Evolutionary conservation across 2,888 invertebrate species (phyloP).

Genomic region (Argyresthia albistria): DNA sequence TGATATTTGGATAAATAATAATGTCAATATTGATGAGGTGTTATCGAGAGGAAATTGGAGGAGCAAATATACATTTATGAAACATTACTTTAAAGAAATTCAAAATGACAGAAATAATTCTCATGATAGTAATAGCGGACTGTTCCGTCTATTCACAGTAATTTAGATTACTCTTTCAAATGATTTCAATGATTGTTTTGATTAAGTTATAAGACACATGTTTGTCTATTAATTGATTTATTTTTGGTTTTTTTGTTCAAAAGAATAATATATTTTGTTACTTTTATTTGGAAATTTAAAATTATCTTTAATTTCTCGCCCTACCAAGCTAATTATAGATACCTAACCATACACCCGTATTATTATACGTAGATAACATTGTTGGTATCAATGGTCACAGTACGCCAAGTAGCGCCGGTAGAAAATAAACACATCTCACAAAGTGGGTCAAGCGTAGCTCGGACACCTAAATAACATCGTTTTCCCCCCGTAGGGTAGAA

Average conservation of each 20-base stretch:
- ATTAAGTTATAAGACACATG: no score
- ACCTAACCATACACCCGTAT: no score
- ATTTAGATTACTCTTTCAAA: no score
- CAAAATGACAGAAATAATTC: not conserved
- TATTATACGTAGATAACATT: no score
- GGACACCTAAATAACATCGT: conserved; percentile 1
- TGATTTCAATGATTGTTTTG: no score
- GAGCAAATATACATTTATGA: not conserved
- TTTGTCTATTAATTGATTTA: no score
- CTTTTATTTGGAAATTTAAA: no score
- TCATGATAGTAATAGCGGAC: not conserved
- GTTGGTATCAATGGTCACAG: not conserved
- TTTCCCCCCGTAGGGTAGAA: conserved; percentile 1
- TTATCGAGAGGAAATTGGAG: not conserved
- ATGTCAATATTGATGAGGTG: not conserved
- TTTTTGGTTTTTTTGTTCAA: no score
- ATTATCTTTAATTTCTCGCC: no score
- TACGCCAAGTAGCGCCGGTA: conserved; percentile 1
- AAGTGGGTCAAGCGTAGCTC: not conserved
- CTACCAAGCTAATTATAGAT: no score
- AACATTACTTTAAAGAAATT: not conserved
- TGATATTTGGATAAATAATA: not conserved
- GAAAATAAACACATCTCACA: not conserved
- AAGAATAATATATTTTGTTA: no score
- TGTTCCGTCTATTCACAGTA: no score